Percentiles rank a stretch among this genome's conserved stretches.
phyloP scores from a whole-genome alignment of 1,140 invertebrate genomes.

The Drosophila jambulina region DNA sequence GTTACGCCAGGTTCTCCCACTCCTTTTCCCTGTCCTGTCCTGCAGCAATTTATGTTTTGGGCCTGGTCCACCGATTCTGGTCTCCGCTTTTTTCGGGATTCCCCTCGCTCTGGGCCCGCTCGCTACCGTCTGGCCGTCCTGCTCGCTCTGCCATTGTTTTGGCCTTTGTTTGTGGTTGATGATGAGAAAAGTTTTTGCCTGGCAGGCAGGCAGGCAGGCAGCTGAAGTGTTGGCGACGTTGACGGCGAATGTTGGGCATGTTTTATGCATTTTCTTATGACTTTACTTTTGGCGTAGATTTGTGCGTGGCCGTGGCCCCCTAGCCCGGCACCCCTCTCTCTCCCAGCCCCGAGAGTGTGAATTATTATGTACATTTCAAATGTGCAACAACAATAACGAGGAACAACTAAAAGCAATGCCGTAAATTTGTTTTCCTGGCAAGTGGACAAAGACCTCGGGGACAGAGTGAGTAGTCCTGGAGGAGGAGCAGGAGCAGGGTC shows the following conservation, averaged over 20 bases:
- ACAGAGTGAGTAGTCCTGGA: conserved; percentile 27
- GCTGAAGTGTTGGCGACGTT: conserved; percentile 81
- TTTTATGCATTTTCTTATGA: conserved; percentile 83
- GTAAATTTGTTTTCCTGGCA: conserved; percentile 77
- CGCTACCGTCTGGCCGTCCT: conserved; percentile 10
- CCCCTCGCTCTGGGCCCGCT: neutral
- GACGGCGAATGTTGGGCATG: conserved; percentile 72
- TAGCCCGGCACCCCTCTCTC: neutral
- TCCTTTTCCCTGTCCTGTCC: conserved; percentile 37
- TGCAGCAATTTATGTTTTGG: conserved; percentile 82
- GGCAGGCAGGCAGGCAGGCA: conserved; percentile 60
- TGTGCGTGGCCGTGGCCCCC: conserved; percentile 59
- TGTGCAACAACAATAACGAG: conserved; percentile 73
- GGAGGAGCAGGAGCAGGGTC: neutral
- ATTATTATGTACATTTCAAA: conserved; percentile 83
- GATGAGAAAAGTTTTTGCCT: conserved; percentile 83
- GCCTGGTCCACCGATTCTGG: conserved; percentile 61
- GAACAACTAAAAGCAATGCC: conserved; percentile 78
- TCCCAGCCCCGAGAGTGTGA: conserved; percentile 46
- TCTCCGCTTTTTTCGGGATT: conserved; percentile 43
- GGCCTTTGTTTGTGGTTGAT: conserved; percentile 82
- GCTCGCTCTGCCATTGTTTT: conserved; percentile 66
- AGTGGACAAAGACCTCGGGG: conserved; percentile 46
- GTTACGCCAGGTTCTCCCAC: conserved; percentile 2
- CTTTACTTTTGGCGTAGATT: conserved; percentile 71